Evolutionary conservation across 2,797 vertebrate species (phyloP), one percentile per base, ranked within the genome.

Genomic region (Hypotaenidia okinawae): DNA sequence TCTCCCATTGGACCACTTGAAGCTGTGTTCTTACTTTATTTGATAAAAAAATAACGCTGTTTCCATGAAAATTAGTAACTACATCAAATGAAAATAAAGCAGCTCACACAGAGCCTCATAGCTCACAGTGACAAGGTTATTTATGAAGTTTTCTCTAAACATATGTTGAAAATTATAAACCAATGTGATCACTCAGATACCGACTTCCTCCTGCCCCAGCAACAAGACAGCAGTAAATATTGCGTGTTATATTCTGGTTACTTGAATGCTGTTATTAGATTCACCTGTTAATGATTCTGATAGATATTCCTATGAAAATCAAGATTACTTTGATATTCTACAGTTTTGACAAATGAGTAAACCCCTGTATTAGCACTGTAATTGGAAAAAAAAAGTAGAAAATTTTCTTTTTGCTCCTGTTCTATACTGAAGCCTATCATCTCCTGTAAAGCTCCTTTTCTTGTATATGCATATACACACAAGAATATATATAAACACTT

Each of bases 311-410:
- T 32, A 59, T 52, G 67, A 87, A 79, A 83, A 61, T 24, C 7
- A n/a, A 52, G 8, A 30, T 70, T 45, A 64, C 18, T 45, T 78
- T 80, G 22, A 51, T 32, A 68, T 52, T 52, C 33, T 33, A 21
- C 21, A 58, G 39, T 54, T 87, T 64, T 72, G n/a, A 74, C 21
- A 87, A 49, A 64, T 32, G 11, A 49, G n/a, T 23, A 80, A 87
- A 70, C 19, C 7, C 0, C 14, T 19, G 0, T 39, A 54, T 28
- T 51, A 84, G 27, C n/a, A 74, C 0, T 19, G 28, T 13, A 89
- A 77, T 25, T 89, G 47, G 18, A 61, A 78, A 91, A 78, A 49
- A 45, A 45, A 45, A 45, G 18, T 10, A 10, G 10, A 17, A 8
- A 5, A 28, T 75, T 57, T 25, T 30, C 19, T 35, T 47, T 45